phyloP scores from a whole-genome alignment of 2,888 invertebrate species.

The Glyphotaelius pellucidus region DNA sequence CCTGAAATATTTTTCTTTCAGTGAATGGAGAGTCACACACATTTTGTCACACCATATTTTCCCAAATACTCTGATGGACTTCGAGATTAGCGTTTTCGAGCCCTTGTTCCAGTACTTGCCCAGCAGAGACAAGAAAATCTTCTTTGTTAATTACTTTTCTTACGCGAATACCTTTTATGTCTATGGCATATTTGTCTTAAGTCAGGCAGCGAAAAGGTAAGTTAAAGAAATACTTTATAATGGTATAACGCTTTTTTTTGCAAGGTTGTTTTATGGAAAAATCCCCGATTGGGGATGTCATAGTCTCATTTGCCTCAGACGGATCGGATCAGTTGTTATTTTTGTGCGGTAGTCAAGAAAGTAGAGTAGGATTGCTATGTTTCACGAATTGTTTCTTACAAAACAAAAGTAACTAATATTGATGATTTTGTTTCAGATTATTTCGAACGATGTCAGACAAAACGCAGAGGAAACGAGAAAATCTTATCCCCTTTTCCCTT shows the following conservation, averaged over 20 bases:
- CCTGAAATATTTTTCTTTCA: conserved; percentile 67
- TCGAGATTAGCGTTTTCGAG: conserved; percentile 83
- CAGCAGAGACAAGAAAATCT: conserved; percentile 76
- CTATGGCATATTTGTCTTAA: conserved; percentile 59
- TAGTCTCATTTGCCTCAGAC: too few species aligned
- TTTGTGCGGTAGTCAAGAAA: too few species aligned
- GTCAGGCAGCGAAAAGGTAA: conserved; percentile 26
- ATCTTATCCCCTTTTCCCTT: conserved; percentile 70
- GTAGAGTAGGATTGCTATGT: too few species aligned
- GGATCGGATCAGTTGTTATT: too few species aligned
- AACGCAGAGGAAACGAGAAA: background rate
- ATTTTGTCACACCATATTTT: conserved; percentile 87
- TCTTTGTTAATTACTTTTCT: conserved; percentile 70
- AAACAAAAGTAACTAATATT: too few species aligned
- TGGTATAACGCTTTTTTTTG: too few species aligned
- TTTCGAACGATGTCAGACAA: background rate
- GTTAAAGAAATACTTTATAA: background rate
- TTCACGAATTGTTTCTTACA: too few species aligned
- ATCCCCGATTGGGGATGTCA: too few species aligned
- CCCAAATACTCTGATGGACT: conserved; percentile 86
- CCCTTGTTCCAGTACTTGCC: conserved; percentile 84
- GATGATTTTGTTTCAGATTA: background rate
- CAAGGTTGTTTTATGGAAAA: too few species aligned
- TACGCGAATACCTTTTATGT: conserved; percentile 72
- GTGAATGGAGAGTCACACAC: conserved; percentile 87